Base-by-base conservation (phyloP, 2,113 vertebrate genomes). In the Prolemur simus region DNA sequence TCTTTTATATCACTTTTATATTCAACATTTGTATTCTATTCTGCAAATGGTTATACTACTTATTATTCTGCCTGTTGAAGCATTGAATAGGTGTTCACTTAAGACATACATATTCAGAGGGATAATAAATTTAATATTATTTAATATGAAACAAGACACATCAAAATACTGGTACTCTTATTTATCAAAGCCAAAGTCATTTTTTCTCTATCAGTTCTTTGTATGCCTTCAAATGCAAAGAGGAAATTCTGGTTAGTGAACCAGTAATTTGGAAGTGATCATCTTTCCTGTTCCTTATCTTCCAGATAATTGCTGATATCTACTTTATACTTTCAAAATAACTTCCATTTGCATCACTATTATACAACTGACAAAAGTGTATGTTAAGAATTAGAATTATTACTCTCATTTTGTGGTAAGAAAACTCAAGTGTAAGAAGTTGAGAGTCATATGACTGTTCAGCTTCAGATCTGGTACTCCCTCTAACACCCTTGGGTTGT, bases 1-100 rank as follows among this genome's bases (percentile, higher is more conserved):
- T 94, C 47, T 97, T 96, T 95, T 81, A 94, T 96, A 94, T 92
- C 85, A 84, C 32, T 77, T 89, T 90, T 90, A 77, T 89, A 49
- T 54, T 47, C 66, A 58, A 23, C 52, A 60, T 56, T 94, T 96
- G 71, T 85, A 47, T 83, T 87, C 63, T 84, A 21, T 68, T 94
- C 80, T 87, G 52, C 69, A 94, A 95, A 92, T 49, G 52, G 1
- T 15, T 88, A 90, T 23, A 23, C 9, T 49, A 25, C 37, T 91
- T 89, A 71, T 27, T 85, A 39, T 78, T 94, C 60, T 92, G 34
- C 32, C 49, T 86, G 20, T 39, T 87, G 54, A 89, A 88, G 78
- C 27, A 52, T 4, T 76, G 20, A 84, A 23, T 27, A 92, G 25
- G 7, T 78, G 71, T 80, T 95, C 25, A 29, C 20, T 83, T 94